phyloP scores from a whole-genome alignment of 2,797 vertebrate species.

The Octomys mimax region DNA sequence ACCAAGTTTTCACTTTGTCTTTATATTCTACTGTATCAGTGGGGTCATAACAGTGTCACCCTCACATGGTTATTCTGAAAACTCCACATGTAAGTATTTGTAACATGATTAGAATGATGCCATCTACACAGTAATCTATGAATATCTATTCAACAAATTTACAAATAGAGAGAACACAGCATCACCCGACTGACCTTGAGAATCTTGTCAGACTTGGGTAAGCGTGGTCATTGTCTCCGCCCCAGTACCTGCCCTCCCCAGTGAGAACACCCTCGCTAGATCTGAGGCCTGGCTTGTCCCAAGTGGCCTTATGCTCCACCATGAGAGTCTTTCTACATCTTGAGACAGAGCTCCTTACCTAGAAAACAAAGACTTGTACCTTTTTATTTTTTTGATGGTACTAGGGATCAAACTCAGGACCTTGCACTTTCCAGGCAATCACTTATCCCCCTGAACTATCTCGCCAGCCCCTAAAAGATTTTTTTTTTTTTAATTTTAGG shows the following conservation, averaged over 20 bases:
- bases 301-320: too few species aligned
- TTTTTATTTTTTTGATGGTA: too few species aligned
- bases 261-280: neutral
- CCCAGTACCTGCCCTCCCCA: too few species aligned
- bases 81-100: neutral
- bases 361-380: neutral
- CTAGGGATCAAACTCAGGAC: too few species aligned
- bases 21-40: neutral
- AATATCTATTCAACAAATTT: neutral
- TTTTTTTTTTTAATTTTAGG: neutral
- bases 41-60: neutral
- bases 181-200: neutral
- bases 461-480: too few species aligned
- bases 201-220: neutral
- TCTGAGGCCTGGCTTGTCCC: neutral
- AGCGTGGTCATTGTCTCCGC: neutral
- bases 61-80: neutral
- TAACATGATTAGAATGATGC: neutral
- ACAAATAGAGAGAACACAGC: neutral
- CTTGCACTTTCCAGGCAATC: too few species aligned
- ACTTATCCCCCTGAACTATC: too few species aligned
- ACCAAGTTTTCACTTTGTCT: neutral
- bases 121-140: neutral
- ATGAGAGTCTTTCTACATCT: neutral
- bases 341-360: neutral